Conservation (phyloP, 2,888 invertebrate genomes). For the Orthosia cruda region DNA sequence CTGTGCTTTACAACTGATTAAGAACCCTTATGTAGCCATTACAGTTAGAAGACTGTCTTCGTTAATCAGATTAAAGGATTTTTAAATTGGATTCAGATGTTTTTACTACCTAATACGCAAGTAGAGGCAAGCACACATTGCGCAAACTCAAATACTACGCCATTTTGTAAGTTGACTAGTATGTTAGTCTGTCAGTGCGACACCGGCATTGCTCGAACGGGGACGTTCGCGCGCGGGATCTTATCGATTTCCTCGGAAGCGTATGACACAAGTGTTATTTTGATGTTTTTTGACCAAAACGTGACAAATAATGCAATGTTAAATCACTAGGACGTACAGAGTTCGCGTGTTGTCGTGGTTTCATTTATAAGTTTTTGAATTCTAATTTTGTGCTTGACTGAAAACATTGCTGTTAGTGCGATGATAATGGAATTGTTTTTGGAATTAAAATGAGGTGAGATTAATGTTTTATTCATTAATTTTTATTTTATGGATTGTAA, state of each 20-base stretch:
- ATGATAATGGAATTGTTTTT: slow-evolving; percentile 71
- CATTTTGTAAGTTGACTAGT: slow-evolving; percentile 78
- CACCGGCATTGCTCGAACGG: slow-evolving; percentile 68
- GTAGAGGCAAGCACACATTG: slow-evolving; percentile 71
- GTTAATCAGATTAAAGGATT: slow-evolving; percentile 24
- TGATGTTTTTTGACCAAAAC: slow-evolving; percentile 83
- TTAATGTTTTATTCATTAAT: slow-evolving; percentile 58
- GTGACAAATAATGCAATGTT: slow-evolving; percentile 79
- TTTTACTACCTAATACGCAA: slow-evolving; percentile 28
- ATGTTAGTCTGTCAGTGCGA: slow-evolving; percentile 83
- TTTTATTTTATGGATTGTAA: slow-evolving; percentile 34
- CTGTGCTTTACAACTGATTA: slow-evolving; percentile 2
- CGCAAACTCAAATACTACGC: slow-evolving; percentile 82
- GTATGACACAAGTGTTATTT: slow-evolving; percentile 80
- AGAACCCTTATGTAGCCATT: not conserved
- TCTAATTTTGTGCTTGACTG: slow-evolving; percentile 65
- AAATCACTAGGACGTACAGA: slow-evolving; percentile 51
- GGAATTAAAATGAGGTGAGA: slow-evolving; percentile 79
- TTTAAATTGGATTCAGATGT: slow-evolving; percentile 44
- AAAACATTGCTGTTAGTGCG: slow-evolving; percentile 68
- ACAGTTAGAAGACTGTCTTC: not conserved
- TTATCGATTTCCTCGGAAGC: slow-evolving; percentile 79
- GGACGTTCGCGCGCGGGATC: slow-evolving; percentile 75
- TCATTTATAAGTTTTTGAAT: slow-evolving; percentile 58
- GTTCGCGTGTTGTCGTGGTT: slow-evolving; percentile 80